Evolutionary conservation across 2,113 vertebrate genomes (phyloP), one percentile per base, ranked within the genome.

Genomic region (Orycteropus afer): DNA sequence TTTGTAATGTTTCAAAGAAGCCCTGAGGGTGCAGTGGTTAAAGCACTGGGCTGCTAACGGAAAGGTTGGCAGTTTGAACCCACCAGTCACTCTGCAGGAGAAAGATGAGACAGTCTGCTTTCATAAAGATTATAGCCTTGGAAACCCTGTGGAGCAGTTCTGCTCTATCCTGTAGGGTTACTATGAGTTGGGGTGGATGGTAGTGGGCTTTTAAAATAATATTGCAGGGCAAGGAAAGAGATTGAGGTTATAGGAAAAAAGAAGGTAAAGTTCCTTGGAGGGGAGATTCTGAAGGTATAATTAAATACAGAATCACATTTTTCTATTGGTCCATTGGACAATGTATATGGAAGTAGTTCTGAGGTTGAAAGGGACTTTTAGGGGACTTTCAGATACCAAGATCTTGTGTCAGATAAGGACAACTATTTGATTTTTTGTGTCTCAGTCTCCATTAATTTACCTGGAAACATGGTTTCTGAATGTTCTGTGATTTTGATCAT

Each of bases 351-450:
- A 95, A 83, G 69, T 95, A 53, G 6, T 83, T 91, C 71, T 73
- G 65, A 95, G 79, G 22, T 85, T 90, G 40, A 51, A 88, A 84
- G 45, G 47, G 67, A 81, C 51, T 91, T 95, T 40, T 53, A 92
- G 81, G 23, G 34, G 40, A 61, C 29, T 78, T 84, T 42, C 40
- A 85, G 53, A 42, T 37, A 51, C 4, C 51, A 25, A 4, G 22
- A 55, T 90, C 42, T 77, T 94, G 5, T 94, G 89, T 95, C 13
- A 79, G n/a, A 93, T 71, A 65, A 94, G 37, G 59, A 67, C 57
- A 90, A 27, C 73, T 55, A 2, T 71, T 23, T 73, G 57, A 78
- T 61, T 83, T 77, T 91, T 91, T 78, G 18, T 85, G 4, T 83
- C 84, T 83, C 45, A 71, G 32, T 84, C 2, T 87, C 6, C 47